phyloP scores from a whole-genome alignment of 2,113 vertebrate genomes.

The Hylia prasina region DNA sequence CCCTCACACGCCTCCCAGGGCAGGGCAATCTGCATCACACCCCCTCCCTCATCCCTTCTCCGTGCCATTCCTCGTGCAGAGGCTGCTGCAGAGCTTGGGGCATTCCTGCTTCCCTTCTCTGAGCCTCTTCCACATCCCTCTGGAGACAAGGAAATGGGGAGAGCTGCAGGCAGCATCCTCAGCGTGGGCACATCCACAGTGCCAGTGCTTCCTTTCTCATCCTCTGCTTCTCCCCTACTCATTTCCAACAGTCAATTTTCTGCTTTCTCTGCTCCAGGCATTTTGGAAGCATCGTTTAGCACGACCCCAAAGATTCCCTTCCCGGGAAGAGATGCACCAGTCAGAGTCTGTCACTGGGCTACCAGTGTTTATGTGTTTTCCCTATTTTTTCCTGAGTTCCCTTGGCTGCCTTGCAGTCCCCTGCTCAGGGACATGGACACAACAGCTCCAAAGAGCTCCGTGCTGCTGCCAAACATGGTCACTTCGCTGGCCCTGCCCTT shows the following conservation, averaged over 20 bases:
- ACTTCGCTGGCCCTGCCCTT: background rate
- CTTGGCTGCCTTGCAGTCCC: background rate
- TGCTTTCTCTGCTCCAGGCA: background rate
- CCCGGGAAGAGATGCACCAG: background rate
- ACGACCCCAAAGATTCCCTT: background rate
- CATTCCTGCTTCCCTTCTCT: background rate
- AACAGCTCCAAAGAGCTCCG: background rate
- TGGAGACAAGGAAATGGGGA: accelerated
- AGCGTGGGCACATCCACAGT: background rate
- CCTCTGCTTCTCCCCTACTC: background rate
- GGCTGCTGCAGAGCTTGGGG: background rate
- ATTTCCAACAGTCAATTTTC: background rate
- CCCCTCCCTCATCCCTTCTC: background rate
- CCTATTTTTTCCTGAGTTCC: background rate
- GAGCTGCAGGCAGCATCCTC: background rate
- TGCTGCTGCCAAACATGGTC: background rate
- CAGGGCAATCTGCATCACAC: background rate
- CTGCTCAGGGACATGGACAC: no score
- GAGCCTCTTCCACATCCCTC: background rate
- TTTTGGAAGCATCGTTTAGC: background rate
- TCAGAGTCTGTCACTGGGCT: background rate
- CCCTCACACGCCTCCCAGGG: background rate
- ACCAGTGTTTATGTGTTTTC: background rate
- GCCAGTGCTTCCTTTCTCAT: background rate
- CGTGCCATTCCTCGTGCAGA: background rate